Percentiles rank a stretch among this genome's conserved stretches.
phyloP scores from a whole-genome alignment of 2,888 invertebrate genomes.

The Euspilapteryx auroguttella region DNA sequence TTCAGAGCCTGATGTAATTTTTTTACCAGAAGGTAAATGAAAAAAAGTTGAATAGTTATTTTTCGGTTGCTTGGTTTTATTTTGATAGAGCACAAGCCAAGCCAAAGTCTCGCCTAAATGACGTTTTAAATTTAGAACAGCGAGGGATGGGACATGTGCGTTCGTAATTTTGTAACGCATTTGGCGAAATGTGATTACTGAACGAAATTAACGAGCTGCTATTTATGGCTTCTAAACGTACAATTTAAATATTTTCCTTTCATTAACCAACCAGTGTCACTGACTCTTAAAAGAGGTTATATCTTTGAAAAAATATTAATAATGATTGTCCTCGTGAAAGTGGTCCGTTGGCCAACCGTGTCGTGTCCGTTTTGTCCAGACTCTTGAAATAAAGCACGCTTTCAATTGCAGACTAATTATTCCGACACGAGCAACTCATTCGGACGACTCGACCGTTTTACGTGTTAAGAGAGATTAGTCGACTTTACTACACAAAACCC shows the following conservation, averaged over 20 bases:
- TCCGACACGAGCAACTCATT: constrained; percentile 58
- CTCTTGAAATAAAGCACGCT: constrained; percentile 55
- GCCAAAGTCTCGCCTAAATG: no score
- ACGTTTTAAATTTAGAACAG: constrained; percentile 56
- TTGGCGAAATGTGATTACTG: constrained; percentile 61
- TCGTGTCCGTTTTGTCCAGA: constrained; percentile 47
- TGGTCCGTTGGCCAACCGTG: constrained; percentile 53
- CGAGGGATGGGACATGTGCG: constrained; percentile 60
- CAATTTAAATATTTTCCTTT: no score
- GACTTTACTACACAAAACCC: constrained; percentile 40
- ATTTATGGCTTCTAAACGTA: constrained; percentile 45
- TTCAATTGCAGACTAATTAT: constrained; percentile 61
- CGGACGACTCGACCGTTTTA: constrained; percentile 39
- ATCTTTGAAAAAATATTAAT: no score
- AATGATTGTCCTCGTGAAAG: constrained; percentile 56
- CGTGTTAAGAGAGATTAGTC: constrained; percentile 56
- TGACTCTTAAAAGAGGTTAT: no score
- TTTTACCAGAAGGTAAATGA: no score
- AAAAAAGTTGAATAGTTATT: no score
- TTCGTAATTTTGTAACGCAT: constrained; percentile 34
- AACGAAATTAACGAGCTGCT: constrained; percentile 52
- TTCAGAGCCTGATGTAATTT: no score
- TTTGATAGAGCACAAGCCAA: no score
- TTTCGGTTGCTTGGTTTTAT: no score
- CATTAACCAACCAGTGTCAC: no score